Evolutionary conservation across 2,113 vertebrate genomes (phyloP), one percentile per base, ranked within the genome.

Genomic region (Gymnobelideus leadbeateri): DNA sequence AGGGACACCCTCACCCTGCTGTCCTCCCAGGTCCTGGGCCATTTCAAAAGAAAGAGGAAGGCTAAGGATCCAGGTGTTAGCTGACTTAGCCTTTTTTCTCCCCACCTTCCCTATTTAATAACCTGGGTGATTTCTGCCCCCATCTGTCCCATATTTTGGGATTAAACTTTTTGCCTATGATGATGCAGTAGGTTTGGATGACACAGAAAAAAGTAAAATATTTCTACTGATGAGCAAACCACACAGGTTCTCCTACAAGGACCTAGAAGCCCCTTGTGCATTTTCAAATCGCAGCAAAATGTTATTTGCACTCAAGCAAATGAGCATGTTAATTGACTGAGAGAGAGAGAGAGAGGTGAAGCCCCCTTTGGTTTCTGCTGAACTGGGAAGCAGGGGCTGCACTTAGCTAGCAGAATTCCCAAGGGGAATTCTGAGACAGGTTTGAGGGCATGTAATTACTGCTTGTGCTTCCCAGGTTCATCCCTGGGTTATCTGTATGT

Each of bases 241-340:
- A 84, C 68, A 43, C 68, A 84, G 68, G 68, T 84, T 84, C 68
- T 43, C 68, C n/a, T 84, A 8, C n/a, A 84, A 84, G n/a, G n/a
- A n/a, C 68, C 68, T 2, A 43, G 68, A 84, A 84, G 37, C 68
- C 68, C 68, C 68, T 84, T 43, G 68, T 84, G 68, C 68, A 84
- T 84, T 84, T 84, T 84, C 68, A 84, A 84, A 84, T 84, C 16
- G 2, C 19, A 84, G 68, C n/a, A 84, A 84, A 84, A 43, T 84
- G 37, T 84, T 84, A 84, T 84, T 84, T 84, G 68, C 68, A 84
- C 68, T 84, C 68, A 84, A 84, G 68, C n/a, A 84, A 84, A 84
- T 84, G n/a, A 43, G 68, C 68, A 8, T 84, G 68, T 84, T 84
- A 84, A 43, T 84, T 84, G 68, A 21, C 68, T 43, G 68, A 84